Conservation (phyloP, 2,888 invertebrate species). For the Ecdyonurus torrentis region DNA sequence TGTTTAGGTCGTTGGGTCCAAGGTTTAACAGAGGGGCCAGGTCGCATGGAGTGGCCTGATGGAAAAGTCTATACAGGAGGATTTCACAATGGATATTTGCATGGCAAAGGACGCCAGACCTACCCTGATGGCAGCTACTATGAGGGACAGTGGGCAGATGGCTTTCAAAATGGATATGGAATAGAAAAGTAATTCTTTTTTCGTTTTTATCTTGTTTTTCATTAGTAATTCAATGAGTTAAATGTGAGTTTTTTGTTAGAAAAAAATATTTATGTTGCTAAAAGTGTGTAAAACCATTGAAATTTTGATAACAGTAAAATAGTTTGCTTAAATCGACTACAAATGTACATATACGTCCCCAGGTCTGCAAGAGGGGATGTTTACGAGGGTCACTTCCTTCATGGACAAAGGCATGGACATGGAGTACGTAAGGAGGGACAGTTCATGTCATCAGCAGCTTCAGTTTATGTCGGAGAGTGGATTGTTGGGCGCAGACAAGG, state of each 20-base stretch:
- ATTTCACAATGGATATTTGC: slow-evolving; percentile 53
- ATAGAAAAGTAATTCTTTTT: slow-evolving; percentile 37
- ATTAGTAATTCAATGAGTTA: background rate
- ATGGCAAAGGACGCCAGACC: slow-evolving; percentile 54
- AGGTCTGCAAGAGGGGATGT: slow-evolving; percentile 57
- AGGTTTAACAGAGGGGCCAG: slow-evolving; percentile 69
- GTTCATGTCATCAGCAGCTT: slow-evolving; percentile 53
- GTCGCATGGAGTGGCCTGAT: slow-evolving; percentile 67
- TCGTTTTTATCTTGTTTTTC: slow-evolving; percentile 1
- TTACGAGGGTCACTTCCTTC: slow-evolving; percentile 76
- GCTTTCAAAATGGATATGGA: slow-evolving; percentile 67
- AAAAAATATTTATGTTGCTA: no score
- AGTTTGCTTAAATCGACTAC: no score
- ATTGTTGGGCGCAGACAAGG: slow-evolving; percentile 57
- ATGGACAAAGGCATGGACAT: slow-evolving; percentile 69
- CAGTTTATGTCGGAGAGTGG: slow-evolving; percentile 84
- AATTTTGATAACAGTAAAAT: no score
- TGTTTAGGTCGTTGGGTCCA: slow-evolving; percentile 55
- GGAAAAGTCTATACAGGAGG: slow-evolving; percentile 66
- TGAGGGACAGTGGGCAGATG: slow-evolving; percentile 68
- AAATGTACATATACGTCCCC: no score
- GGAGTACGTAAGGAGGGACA: slow-evolving; percentile 67
- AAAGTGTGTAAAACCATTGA: no score
- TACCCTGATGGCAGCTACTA: slow-evolving; percentile 48
- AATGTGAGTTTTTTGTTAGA: no score